These are phyloP conservation scores for Raja brachyura DNA, from an alignment of 2,113 vertebrate genomes.

Conservation along the genomic window DNA sequence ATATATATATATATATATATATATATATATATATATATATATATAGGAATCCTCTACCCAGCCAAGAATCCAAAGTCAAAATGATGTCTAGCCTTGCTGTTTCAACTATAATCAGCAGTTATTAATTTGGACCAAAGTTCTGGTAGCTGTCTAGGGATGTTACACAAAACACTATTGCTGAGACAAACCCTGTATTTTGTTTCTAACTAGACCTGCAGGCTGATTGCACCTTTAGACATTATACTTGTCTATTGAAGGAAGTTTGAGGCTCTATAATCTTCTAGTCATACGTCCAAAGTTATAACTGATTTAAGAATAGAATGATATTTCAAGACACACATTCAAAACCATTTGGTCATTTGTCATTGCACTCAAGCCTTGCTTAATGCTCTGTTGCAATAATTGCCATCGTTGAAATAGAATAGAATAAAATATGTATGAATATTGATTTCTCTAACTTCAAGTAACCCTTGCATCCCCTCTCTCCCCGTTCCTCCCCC, in stretches of 20 bases:
- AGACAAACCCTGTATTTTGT: background rate
- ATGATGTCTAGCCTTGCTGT: too few species aligned
- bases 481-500: too few species aligned
- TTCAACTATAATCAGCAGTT: background rate
- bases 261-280: background rate
- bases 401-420: background rate
- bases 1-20: too few species aligned
- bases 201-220: background rate
- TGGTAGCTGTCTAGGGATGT: background rate
- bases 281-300: background rate
- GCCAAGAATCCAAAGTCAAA: background rate
- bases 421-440: background rate
- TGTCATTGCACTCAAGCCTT: background rate
- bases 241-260: background rate
- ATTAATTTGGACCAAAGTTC: background rate
- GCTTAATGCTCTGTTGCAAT: background rate
- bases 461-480: too few species aligned
- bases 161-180: background rate
- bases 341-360: background rate
- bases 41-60: background rate
- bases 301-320: background rate
- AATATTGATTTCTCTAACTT: too few species aligned
- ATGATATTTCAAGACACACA: background rate
- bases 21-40: too few species aligned
- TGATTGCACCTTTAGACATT: background rate